Evolutionary conservation across 2,113 vertebrate genomes (phyloP).

Genomic region (Ondatra zibethicus): DNA sequence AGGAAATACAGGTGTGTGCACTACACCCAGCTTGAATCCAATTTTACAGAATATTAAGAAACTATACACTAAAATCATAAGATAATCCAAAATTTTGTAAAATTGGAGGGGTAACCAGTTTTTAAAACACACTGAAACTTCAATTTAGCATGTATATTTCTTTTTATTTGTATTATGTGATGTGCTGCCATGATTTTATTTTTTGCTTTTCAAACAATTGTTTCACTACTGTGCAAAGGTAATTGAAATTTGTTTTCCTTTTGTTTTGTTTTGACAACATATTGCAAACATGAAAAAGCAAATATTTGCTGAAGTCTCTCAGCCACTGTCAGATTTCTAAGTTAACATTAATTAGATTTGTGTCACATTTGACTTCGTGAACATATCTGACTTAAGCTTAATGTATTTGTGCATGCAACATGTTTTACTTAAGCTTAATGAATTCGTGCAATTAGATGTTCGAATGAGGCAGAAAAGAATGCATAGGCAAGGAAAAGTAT

Average conservation of each 20-base stretch:
- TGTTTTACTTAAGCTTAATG: not conserved
- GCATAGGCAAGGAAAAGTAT: not conserved
- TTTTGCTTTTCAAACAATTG: slow-evolving; percentile 1
- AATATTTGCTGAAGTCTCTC: not conserved
- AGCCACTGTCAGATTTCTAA: slow-evolving; percentile 6
- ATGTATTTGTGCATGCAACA: not conserved
- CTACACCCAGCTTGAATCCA: not conserved
- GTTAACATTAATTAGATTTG: slow-evolving; percentile 34
- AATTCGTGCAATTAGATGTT: not conserved
- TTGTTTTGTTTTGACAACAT: slow-evolving; percentile 51
- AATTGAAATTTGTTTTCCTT: not conserved
- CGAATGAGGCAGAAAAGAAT: not conserved
- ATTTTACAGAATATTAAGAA: not conserved
- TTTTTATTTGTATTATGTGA: slow-evolving; percentile 10
- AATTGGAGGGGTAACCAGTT: not conserved
- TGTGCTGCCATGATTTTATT: not conserved
- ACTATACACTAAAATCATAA: not conserved
- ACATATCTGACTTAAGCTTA: not conserved
- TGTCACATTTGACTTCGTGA: slow-evolving; percentile 9
- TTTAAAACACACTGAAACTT: not conserved
- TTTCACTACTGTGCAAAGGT: not conserved
- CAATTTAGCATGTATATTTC: not conserved
- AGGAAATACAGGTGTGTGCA: too few species aligned
- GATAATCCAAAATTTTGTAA: not conserved
- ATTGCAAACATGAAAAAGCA: slow-evolving; percentile 11